Conservation (phyloP, 2,888 invertebrate species). For the Meganola albula region DNA sequence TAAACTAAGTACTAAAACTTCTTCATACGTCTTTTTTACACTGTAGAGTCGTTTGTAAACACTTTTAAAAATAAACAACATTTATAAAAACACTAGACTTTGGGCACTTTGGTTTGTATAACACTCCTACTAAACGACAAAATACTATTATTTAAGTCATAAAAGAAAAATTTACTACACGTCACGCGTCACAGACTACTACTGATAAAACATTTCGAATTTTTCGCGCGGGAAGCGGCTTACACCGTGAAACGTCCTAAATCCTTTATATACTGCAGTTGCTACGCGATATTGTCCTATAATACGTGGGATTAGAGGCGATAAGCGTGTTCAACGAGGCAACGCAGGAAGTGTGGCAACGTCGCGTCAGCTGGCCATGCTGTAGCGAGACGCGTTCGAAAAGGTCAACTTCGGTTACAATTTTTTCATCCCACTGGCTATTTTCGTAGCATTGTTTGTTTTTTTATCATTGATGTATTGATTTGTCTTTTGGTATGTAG, state of each 20-base stretch:
- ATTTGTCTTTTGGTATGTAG: slow-evolving; percentile 31
- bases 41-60: too few species aligned
- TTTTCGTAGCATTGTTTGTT: slow-evolving; percentile 59
- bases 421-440: slow-evolving; percentile 60
- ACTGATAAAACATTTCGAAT: slow-evolving; percentile 76
- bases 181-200: slow-evolving; percentile 41
- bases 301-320: slow-evolving; percentile 49
- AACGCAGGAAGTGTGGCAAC: slow-evolving; percentile 60
- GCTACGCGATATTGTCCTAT: slow-evolving; percentile 44
- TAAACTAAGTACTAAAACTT: too few species aligned
- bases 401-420: slow-evolving; percentile 75
- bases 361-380: slow-evolving; percentile 74
- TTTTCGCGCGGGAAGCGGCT: slow-evolving; percentile 74
- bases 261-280: slow-evolving; percentile 60
- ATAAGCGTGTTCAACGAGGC: slow-evolving; percentile 60
- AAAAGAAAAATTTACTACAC: slow-evolving; percentile 34
- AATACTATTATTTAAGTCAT: slow-evolving; percentile 11
- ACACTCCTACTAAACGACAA: slow-evolving; percentile 16
- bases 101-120: slow-evolving; percentile 18
- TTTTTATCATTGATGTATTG: slow-evolving; percentile 45
- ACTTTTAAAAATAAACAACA: slow-evolving; percentile 5
- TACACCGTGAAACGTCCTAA: slow-evolving; percentile 62
- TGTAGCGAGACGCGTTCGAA: slow-evolving; percentile 67
- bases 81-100: slow-evolving; percentile 16
- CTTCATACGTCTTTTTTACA: too few species aligned